A percentile compares a stretch with the other conserved stretches of the same genome.
Conservation (phyloP, 2,797 vertebrate species). For the Sebastes reedi region DNA sequence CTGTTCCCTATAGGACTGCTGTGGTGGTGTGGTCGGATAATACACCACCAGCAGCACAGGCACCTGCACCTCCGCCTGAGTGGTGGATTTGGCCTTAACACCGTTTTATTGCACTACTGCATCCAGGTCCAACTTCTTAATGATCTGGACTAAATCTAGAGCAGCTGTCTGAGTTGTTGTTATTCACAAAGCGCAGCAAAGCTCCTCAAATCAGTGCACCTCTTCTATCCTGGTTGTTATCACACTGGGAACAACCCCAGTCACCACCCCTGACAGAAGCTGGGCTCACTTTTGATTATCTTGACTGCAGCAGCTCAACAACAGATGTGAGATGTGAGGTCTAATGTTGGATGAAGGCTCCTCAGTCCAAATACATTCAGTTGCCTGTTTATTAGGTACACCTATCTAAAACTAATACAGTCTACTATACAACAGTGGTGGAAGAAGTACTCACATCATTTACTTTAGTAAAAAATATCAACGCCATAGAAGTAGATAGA, state of each 20-base stretch:
- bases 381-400: not conserved
- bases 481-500: not conserved
- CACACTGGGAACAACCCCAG: not conserved
- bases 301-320: not conserved
- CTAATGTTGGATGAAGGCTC: not conserved
- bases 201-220: conserved; percentile 36
- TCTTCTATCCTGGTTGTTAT: not conserved
- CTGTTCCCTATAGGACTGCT: conserved; percentile 42
- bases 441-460: not conserved
- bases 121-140: not conserved
- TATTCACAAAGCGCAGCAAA: not conserved
- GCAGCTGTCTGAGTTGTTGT: not conserved
- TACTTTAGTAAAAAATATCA: not conserved
- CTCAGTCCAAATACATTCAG: not conserved
- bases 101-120: rapidly evolving
- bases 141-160: not conserved
- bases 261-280: not conserved
- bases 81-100: not conserved
- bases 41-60: not conserved
- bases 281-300: not conserved
- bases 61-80: conserved; percentile 50
- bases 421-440: not conserved
- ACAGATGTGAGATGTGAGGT: not conserved
- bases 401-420: not conserved
- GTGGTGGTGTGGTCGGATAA: conserved; percentile 12